Evolutionary conservation across 1,140 invertebrate genomes (phyloP).

Genomic region (Meloidogyne chitwoodi): DNA sequence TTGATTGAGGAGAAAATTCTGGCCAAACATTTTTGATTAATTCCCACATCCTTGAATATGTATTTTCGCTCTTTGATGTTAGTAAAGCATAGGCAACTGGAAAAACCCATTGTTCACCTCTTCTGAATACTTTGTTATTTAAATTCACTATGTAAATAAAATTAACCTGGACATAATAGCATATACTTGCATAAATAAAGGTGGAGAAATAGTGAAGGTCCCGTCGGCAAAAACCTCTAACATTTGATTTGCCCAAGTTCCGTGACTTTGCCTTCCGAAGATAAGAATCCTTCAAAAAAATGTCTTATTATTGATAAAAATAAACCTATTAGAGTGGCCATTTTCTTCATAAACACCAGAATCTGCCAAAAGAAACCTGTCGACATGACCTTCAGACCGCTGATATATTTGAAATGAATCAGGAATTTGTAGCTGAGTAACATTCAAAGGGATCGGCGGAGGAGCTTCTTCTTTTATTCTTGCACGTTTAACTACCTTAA

Average conservation of each 20-base stretch:
- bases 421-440: not conserved
- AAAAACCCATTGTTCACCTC: not conserved
- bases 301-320: not conserved
- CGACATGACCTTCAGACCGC: not conserved
- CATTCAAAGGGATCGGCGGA: not conserved
- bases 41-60: not conserved
- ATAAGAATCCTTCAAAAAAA: constrained; percentile 9
- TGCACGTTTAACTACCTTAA: not conserved
- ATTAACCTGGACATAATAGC: not conserved
- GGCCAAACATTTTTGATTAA: constrained; percentile 12
- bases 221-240: not conserved
- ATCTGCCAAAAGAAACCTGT: not conserved
- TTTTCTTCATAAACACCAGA: not conserved
- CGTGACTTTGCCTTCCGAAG: not conserved
- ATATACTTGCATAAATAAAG: not conserved
- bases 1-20: not conserved
- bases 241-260: not conserved
- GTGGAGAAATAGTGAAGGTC: not conserved
- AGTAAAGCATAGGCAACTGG: constrained; percentile 3
- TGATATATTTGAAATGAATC: not conserved
- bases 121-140: not conserved
- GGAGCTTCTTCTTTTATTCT: not conserved
- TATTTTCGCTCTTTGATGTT: not conserved
- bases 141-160: not conserved
- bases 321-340: too few relatives aligned